Evolutionary conservation across 2,797 vertebrate genomes (phyloP).

Genomic region (Percopsis omiscomaycus): DNA sequence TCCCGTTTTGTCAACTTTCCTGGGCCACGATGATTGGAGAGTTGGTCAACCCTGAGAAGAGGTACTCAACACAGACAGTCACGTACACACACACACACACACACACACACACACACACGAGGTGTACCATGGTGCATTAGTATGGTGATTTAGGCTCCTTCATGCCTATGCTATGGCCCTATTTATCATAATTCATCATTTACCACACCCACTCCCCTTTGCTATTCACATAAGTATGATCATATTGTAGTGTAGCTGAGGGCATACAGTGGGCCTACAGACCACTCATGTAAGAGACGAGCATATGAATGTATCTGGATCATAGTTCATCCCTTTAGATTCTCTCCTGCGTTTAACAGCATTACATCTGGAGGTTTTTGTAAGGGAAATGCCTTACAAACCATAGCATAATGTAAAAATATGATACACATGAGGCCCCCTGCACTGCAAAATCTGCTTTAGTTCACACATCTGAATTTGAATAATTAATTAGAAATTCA

Average conservation of each 20-base stretch:
- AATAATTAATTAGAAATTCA: background rate
- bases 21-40: conserved; percentile 48
- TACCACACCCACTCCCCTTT: conserved; percentile 54
- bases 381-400: conserved; percentile 33
- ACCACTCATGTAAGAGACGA: conserved; percentile 12
- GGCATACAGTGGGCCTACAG: conserved; percentile 18
- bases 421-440: conserved; percentile 30
- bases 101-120: conserved; percentile 6
- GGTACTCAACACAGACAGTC: conserved; percentile 17
- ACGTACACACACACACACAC: conserved; percentile 19
- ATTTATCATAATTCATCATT: conserved; percentile 77
- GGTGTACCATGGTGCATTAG: conserved; percentile 59
- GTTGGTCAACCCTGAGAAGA: conserved; percentile 15
- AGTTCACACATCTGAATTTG: background rate
- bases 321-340: conserved; percentile 55
- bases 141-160: conserved; percentile 58
- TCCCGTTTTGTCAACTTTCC: conserved; percentile 51
- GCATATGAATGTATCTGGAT: conserved; percentile 36
- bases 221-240: conserved; percentile 63
- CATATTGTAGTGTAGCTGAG: conserved; percentile 60
- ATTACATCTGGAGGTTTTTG: conserved; percentile 34
- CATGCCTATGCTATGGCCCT: conserved; percentile 71
- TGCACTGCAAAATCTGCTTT: too few relatives aligned
- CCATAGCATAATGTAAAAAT: background rate
- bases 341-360: conserved; percentile 40